Percentiles rank a stretch among this genome's conserved stretches.
phyloP scores from a whole-genome alignment of 1,140 invertebrate species.

The Hetaerina americana region DNA sequence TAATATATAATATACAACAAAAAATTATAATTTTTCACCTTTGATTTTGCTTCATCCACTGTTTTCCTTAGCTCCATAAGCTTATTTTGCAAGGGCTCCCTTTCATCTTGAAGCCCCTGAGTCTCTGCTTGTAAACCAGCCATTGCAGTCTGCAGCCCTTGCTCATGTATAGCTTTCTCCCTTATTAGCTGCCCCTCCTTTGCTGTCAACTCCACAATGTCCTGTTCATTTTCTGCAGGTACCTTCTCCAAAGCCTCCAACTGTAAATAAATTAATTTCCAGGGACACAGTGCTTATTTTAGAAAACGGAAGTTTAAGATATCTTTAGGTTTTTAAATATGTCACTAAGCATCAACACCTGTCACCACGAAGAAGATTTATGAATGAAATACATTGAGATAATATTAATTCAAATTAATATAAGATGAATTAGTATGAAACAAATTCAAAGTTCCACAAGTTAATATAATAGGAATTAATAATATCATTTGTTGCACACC shows the following conservation, averaged over 20 bases:
- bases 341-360: no score
- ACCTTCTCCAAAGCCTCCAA: constrained; percentile 36
- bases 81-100: constrained; percentile 47
- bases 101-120: constrained; percentile 41
- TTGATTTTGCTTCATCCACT: constrained; percentile 59
- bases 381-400: no score
- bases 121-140: neutral
- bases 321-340: no score
- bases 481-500: no score
- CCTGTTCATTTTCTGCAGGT: constrained; percentile 54
- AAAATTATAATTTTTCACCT: constrained; percentile 24
- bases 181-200: neutral
- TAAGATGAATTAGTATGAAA: no score
- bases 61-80: constrained; percentile 53
- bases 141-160: neutral
- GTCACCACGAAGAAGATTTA: no score
- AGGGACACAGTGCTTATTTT: no score
- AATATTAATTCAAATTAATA: no score
- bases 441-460: no score
- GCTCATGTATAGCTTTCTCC: neutral
- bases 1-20: neutral
- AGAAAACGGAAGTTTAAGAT: no score
- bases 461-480: no score
- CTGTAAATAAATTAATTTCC: no score
- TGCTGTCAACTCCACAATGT: constrained; percentile 50